Base-by-base conservation (phyloP, 1,140 invertebrate species). In the Zaprionus gabonicus region DNA sequence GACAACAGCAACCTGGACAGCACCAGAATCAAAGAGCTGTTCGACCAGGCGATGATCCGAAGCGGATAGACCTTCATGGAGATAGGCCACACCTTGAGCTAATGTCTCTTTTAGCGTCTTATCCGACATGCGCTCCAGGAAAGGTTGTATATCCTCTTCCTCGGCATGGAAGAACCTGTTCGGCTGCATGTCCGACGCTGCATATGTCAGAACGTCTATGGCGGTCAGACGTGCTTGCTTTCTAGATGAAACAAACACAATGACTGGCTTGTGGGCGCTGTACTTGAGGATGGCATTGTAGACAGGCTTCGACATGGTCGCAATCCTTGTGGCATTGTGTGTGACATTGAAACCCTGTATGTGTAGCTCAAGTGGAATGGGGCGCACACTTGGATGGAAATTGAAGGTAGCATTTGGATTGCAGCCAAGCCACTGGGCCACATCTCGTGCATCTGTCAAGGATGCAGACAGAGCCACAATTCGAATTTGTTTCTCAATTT, bases 311-410 rank as follows among this genome's bases (percentile, higher is more conserved):
- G 97, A 96, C 99, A 99, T 99, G 0, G 99, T 98, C 2, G 99
- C 96, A 1, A 99, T 94, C 27, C 99, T 95, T 0, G 98, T 98
- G 2, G 97, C 97, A 92, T 99, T 99, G 93, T 99, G 99, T 0
- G 98, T 99, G 13, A 99, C 97, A 93, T 99, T 99, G 92, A 99
- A 98, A 12, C 99, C 98, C 94, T 98, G 97, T 56, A 99, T 98
- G 87, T 99, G 98, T 27, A 99, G 93, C 93, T 99, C 98, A 6
- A 99, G 93, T 0, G 98, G 98, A 31, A 99, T 94, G 9, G 99
- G 99, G 20, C 99, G 94, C 9, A 99, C 98, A 91, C 98, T 99
- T 0, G 99, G 99, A 93, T 99, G 98, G 93, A 99, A 99, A 94
- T 99, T 99, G 93, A 99, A 99, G 1, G 98, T 98, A 31, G 96